A percentile compares a stretch with the other conserved stretches of the same genome.
phyloP scores from a whole-genome alignment of 2,113 vertebrate species.

The Syngnathus typhle region DNA sequence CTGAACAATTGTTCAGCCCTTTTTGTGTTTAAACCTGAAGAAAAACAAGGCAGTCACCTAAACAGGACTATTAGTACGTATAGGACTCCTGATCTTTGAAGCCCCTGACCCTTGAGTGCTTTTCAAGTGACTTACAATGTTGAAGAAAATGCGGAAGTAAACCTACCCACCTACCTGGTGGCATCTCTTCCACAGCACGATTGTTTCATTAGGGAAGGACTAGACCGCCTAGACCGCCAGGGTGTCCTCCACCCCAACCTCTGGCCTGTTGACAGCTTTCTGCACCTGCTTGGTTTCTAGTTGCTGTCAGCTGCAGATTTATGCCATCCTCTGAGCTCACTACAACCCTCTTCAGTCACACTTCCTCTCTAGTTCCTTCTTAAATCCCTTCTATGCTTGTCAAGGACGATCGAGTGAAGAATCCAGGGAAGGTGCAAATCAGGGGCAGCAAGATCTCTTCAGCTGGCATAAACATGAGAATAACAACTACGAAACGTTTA shows the following conservation, averaged over 20 bases:
- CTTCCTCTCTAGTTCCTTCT: background rate
- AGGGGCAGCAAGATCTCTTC: background rate
- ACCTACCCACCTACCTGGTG: no score
- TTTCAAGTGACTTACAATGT: no score
- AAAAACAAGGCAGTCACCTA: no score
- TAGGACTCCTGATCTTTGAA: no score
- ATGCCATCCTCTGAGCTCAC: slow-evolving; percentile 9
- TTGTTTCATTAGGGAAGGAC: background rate
- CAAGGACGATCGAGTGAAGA: background rate
- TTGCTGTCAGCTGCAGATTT: slow-evolving; percentile 24
- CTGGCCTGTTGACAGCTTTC: background rate
- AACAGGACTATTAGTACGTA: no score
- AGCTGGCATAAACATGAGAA: background rate
- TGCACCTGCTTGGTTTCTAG: slow-evolving; percentile 5
- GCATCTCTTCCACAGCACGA: background rate
- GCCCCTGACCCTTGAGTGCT: no score
- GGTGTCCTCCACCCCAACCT: slow-evolving; percentile 1
- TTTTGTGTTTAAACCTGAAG: no score
- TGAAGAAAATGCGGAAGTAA: no score
- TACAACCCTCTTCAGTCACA: background rate
- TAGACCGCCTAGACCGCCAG: background rate
- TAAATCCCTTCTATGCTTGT: background rate
- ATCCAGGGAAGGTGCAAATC: background rate
- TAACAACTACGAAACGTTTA: background rate
- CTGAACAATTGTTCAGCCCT: no score